Percentiles rank a stretch among this genome's conserved stretches.
Conservation (phyloP, 2,888 invertebrate genomes). For the Tricholauxania praeusta region DNA sequence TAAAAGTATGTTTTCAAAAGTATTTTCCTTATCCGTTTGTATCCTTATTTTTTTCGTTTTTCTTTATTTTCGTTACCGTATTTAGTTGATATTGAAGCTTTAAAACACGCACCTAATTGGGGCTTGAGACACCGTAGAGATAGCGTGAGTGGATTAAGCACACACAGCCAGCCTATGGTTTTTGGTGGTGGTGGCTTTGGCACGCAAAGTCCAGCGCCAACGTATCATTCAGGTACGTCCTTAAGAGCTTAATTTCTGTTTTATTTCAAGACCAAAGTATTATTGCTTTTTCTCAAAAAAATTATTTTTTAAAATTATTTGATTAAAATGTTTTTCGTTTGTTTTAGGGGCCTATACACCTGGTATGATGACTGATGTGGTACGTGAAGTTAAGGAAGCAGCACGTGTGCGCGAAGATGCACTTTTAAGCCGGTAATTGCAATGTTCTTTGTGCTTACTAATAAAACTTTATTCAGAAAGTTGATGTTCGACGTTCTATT, state of each 20-base stretch:
- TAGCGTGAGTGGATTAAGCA: slow-evolving; percentile 69
- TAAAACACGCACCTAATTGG: slow-evolving; percentile 72
- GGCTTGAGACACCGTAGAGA: slow-evolving; percentile 70
- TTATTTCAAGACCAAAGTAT: background rate
- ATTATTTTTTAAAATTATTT: background rate
- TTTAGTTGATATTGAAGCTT: slow-evolving; percentile 73
- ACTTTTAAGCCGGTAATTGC: slow-evolving; percentile 68
- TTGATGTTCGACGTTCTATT: too few species aligned
- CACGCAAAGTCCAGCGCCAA: slow-evolving; percentile 68
- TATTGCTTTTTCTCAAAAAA: too few species aligned
- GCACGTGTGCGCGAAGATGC: slow-evolving; percentile 80
- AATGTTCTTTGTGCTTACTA: background rate
- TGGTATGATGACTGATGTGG: slow-evolving; percentile 79
- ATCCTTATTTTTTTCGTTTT: slow-evolving; percentile 11
- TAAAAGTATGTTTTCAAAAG: too few species aligned
- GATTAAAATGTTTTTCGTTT: slow-evolving; percentile 19
- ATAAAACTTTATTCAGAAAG: too few species aligned
- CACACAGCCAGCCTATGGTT: slow-evolving; percentile 68
- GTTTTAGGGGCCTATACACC: slow-evolving; percentile 73
- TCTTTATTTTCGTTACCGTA: slow-evolving; percentile 34
- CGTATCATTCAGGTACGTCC: slow-evolving; percentile 68
- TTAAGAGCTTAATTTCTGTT: background rate
- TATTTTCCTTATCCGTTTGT: too few species aligned
- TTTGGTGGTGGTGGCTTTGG: slow-evolving; percentile 68
- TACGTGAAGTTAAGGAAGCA: slow-evolving; percentile 80